Evolutionary conservation across 2,797 vertebrate species (phyloP), one percentile per base, ranked within the genome.

Genomic region (Bradypus variegatus): DNA sequence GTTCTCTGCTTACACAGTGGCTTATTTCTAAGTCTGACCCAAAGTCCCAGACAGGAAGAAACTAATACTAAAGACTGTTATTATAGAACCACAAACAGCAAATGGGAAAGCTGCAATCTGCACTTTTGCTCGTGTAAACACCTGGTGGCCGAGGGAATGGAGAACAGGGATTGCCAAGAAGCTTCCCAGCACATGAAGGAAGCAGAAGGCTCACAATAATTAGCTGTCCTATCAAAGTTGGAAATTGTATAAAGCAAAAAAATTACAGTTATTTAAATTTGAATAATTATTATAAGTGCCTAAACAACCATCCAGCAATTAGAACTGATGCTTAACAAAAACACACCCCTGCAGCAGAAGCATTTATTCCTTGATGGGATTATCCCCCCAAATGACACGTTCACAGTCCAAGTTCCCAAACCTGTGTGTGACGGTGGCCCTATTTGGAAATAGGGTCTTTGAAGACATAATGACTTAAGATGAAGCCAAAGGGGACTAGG

Each of bases 191-290:
- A 75, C 70, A 60, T 25, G 31, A 55, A 78, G 79, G 77, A 45
- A 86, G 73, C 65, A 45, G 53, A 82, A 91, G 60, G 36, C 76
- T 67, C 75, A 64, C 72, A 60, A 76, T 83, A 90, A 90, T 93
- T 89, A 84, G 88, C 90, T 60, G 29, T 60, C 41, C 87, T 55
- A 60, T 53, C 31, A 86, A 86, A 31, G 25, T 41, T 50, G 69
- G 58, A 94, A 65, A 33, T 33, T 41, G 11, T 58, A 64, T 29
- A 64, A 72, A 48, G 45, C n/a, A 76, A 84, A 88, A 88, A 50
- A 33, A 31, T 33, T 31, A 4, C 55, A 86, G 33, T 50, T 81
- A 48, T 78, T 70, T 62, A 70, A 45, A 48, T 88, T 76, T 67
- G 38, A 53, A 48, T 33, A n/a, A 60, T n/a, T 73, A 38, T 55